phyloP scores from a whole-genome alignment of 2,113 vertebrate species.

The Trogon surrucura region DNA sequence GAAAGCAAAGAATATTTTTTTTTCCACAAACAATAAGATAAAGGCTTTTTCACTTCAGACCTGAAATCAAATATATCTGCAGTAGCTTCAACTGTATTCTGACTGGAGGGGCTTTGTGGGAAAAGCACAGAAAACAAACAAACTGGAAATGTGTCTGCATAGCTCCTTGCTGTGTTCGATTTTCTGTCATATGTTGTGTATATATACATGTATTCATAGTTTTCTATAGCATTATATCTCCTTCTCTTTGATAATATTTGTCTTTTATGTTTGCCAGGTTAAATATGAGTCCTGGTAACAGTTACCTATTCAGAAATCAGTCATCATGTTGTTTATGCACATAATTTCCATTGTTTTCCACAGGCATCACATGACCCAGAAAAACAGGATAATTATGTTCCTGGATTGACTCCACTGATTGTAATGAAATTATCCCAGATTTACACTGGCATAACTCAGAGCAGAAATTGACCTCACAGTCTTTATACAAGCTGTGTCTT shows the following conservation, averaged over 20 bases:
- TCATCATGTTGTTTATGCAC: not conserved
- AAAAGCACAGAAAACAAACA: not conserved
- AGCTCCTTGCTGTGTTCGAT: not conserved
- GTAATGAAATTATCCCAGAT: constrained; percentile 52
- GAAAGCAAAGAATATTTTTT: not conserved
- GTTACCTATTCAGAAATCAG: not conserved
- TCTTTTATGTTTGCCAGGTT: not conserved
- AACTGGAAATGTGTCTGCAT: not conserved
- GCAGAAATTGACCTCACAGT: constrained; percentile 43
- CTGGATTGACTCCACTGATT: constrained; percentile 19
- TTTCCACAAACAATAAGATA: not conserved
- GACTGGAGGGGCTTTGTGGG: not conserved
- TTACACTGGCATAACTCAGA: constrained; percentile 39
- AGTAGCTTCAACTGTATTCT: not conserved
- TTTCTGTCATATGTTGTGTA: not conserved
- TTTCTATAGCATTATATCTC: not conserved
- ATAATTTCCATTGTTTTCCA: constrained; percentile 16
- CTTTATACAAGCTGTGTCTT: constrained; percentile 37
- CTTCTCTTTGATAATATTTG: not conserved
- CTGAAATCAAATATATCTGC: not conserved
- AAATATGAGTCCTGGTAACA: not conserved
- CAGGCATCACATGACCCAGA: constrained; percentile 12
- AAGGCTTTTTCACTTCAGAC: not conserved
- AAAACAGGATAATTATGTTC: constrained; percentile 22
- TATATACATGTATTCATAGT: not conserved